Evolutionary conservation across 1,140 invertebrate genomes (phyloP), one percentile per base, ranked within the genome.

Genomic region (Semibalanus balanoides): DNA sequence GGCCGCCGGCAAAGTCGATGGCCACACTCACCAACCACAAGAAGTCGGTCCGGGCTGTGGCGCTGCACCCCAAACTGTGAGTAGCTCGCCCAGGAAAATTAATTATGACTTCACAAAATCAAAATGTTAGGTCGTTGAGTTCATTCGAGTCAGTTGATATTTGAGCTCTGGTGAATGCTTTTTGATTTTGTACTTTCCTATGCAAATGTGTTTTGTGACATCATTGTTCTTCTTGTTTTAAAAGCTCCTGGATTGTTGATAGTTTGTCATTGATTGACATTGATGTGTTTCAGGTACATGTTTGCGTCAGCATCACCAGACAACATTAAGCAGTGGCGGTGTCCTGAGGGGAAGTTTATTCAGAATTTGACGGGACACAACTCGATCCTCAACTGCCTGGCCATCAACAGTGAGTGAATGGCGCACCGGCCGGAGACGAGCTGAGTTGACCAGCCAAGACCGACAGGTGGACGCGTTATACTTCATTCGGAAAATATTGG

Each of bases 271-370:
- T 80, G 80, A 83, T n/a, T 77, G 80, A 90, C 90, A 76, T 17
- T 5, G 35, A 40, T 17, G 35, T 40, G n/a, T 40, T 5, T 5
- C 35, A 40, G 35, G 35, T 93, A 98, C 83, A 97, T 96, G 87
- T 99, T 99, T 85, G 97, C 94, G 0, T 98, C 95, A 3, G 97
- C 93, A 0, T 98, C 96, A 0, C 95, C 98, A 0, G 97, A 99
- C 83, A 99, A 99, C 82, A 96, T 99, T 76, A 99, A 99, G 83
- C 94, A 99, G 83, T 99, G 97, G 97, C 96, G 94, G 83, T 97
- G 96, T 83, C 97, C 96, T 0, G 95, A 99, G 82, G 98, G 97
- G 3, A 94, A 96, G 82, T 99, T 99, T 82, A 91, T 99, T 77
- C 97, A 99, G 83, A 99, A 99, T 85, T 86, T 99, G 69, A 91